Conservation (phyloP, 2,888 invertebrate species). For the Copidosoma aretas region DNA sequence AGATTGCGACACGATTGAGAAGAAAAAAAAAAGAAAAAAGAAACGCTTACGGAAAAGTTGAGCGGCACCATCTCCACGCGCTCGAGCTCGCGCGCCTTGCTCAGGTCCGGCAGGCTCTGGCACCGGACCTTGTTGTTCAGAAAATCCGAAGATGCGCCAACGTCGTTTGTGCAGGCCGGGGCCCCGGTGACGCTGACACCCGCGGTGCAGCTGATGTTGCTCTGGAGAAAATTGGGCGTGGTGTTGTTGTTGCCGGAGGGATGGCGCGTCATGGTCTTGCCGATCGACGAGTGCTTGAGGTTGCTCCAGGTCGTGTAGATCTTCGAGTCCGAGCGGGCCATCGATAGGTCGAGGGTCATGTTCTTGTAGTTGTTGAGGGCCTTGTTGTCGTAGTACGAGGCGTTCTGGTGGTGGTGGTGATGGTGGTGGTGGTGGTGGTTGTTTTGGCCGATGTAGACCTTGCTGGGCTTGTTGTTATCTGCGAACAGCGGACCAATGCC, state of each 20-base stretch:
- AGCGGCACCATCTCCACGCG: slow-evolving; percentile 56
- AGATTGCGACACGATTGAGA: no score
- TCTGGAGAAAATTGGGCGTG: slow-evolving; percentile 58
- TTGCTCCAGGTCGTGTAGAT: slow-evolving; percentile 89
- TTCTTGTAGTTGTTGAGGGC: slow-evolving; percentile 52
- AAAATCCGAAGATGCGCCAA: not conserved
- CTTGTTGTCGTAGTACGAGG: slow-evolving; percentile 52
- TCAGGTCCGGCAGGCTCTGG: slow-evolving; percentile 79
- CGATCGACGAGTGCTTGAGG: slow-evolving; percentile 73
- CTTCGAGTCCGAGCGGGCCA: slow-evolving; percentile 86
- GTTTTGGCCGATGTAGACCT: slow-evolving; percentile 52
- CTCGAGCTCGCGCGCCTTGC: slow-evolving; percentile 54
- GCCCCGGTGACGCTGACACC: slow-evolving; percentile 21
- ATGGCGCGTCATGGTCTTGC: slow-evolving; percentile 67
- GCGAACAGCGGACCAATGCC: slow-evolving; percentile 33
- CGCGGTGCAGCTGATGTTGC: not conserved
- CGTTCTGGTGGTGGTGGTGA: slow-evolving; percentile 26
- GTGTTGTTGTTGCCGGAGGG: slow-evolving; percentile 79
- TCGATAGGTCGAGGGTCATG: slow-evolving; percentile 71
- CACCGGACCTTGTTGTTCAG: slow-evolving; percentile 65
- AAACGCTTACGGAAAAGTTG: slow-evolving; percentile 73
- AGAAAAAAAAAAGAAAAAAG: no score
- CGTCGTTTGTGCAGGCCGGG: slow-evolving; percentile 41
- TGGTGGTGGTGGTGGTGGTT: not conserved
- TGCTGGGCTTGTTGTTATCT: slow-evolving; percentile 55